Conservation (phyloP, 2,888 invertebrate genomes). For the Tromatobia lineatoria region DNA sequence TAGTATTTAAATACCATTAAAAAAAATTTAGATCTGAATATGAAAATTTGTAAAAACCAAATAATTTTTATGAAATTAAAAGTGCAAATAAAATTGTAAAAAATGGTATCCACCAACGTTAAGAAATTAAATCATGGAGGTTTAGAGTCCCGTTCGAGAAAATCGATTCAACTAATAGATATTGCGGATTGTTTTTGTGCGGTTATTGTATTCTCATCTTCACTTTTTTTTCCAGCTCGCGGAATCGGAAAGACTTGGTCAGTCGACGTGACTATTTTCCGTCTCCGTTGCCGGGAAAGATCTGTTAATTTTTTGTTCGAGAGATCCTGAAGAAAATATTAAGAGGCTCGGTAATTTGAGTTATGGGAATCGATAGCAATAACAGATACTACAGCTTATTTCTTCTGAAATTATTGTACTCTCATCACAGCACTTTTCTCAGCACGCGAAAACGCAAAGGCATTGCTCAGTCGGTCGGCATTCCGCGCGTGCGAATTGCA, state of each 20-base stretch:
- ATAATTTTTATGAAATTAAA: no score
- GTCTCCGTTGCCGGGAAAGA: not conserved
- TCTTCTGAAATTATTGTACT: not conserved
- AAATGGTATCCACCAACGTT: no score
- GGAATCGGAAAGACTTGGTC: constrained; percentile 39
- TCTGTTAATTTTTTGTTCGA: not conserved
- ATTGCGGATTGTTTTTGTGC: not conserved
- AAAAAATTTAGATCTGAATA: no score
- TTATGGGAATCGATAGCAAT: constrained; percentile 2
- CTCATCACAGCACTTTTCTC: not conserved
- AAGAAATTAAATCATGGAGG: no score
- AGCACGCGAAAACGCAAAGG: constrained; percentile 43
- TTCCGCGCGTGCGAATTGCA: constrained; percentile 33
- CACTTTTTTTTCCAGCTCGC: not conserved
- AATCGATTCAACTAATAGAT: not conserved
- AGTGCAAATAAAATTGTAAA: no score
- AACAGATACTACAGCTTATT: not conserved
- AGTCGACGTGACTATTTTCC: not conserved
- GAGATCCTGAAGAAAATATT: not conserved
- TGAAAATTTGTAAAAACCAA: no score
- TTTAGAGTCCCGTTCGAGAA: no score
- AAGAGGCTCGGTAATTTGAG: not conserved
- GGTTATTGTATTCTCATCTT: not conserved
- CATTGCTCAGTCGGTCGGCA: not conserved
- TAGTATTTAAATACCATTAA: no score